Evolutionary conservation across 2,888 invertebrate genomes (phyloP).

Genomic region (Drosophila mulleri): DNA sequence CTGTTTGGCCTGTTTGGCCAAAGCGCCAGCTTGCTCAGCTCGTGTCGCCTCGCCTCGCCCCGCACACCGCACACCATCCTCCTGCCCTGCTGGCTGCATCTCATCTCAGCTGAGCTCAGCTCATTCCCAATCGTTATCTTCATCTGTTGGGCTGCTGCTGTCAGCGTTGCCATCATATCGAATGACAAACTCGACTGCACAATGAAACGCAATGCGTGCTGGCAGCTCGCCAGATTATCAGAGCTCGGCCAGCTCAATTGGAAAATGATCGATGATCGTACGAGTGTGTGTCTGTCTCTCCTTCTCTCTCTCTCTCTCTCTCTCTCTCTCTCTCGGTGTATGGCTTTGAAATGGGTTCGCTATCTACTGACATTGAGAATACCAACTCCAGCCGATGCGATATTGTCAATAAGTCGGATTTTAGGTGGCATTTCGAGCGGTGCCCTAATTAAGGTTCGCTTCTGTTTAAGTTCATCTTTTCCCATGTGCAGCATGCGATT

Average conservation of each 20-base stretch:
- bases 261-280: conserved; percentile 78
- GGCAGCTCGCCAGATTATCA: conserved; percentile 63
- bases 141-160: conserved; percentile 55
- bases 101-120: neutral
- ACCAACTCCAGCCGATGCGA: conserved; percentile 4
- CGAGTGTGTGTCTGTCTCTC: neutral
- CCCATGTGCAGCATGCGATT: neutral
- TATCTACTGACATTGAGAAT: conserved; percentile 28
- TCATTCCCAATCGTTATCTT: conserved; percentile 43
- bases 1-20: conserved; percentile 40
- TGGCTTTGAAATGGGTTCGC: conserved; percentile 54
- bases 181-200: conserved; percentile 74
- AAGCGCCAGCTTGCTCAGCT: conserved; percentile 30
- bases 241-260: conserved; percentile 66
- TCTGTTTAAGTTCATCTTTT: conserved; percentile 21
- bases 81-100: neutral
- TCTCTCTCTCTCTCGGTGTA: neutral
- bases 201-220: conserved; percentile 49
- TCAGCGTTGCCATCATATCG: conserved; percentile 77
- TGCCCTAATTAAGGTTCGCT: conserved; percentile 59
- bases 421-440: conserved; percentile 50
- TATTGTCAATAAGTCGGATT: conserved; percentile 46
- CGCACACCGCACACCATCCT: no score
- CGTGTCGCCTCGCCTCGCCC: neutral
- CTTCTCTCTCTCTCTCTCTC: no score